Base-by-base conservation (phyloP, 2,888 invertebrate species). In the Morpho deidamia region DNA sequence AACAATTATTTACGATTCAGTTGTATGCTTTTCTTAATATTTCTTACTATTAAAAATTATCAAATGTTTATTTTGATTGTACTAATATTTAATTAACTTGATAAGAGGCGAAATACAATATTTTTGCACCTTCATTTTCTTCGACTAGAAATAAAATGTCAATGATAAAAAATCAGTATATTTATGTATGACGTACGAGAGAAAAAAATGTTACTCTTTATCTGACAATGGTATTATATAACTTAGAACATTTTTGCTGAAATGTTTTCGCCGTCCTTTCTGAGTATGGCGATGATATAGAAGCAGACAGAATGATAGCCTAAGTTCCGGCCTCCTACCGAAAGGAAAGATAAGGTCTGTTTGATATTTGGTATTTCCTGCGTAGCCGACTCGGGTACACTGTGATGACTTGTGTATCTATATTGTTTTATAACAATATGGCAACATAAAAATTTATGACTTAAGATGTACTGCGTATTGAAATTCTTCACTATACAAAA, bases 341-440 rank as follows among this genome's bases (percentile, higher is more conserved):
- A 23, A 45, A 48, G 34, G 48, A 40, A 45, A 51, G 55, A 58
- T 49, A 55, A 52, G 48, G 44, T 55, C 58, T 54, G 48, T 9
- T 44, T 55, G 50, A 58, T 55, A 55, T 58, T 51, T 33, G 35
- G 33, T 11, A 45, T 54, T 55, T 58, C 58, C 58, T 54, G 57
- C 11, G 44, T 33, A 44, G 47, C 44, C 32, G 44, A 12, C n/a
- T 40, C 33, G 40, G 34, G 12, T 40, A 40, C 12, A 12, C 2
- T 39, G 39, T 11, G 32, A 32, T 40, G 40, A 44, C 12, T 46
- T 46, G 5, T 33, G 40, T 41, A 23, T n/a, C 11, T 23, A 38
- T 8, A 7, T 35, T 10, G 8, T 33, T 43, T 12, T 35, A 10
- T 44, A 41, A 41, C 41, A 14, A 41, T 14, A 1, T 41, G 8